Base-by-base conservation (phyloP, 2,113 vertebrate genomes). In the Campylorhamphus procurvoides region DNA sequence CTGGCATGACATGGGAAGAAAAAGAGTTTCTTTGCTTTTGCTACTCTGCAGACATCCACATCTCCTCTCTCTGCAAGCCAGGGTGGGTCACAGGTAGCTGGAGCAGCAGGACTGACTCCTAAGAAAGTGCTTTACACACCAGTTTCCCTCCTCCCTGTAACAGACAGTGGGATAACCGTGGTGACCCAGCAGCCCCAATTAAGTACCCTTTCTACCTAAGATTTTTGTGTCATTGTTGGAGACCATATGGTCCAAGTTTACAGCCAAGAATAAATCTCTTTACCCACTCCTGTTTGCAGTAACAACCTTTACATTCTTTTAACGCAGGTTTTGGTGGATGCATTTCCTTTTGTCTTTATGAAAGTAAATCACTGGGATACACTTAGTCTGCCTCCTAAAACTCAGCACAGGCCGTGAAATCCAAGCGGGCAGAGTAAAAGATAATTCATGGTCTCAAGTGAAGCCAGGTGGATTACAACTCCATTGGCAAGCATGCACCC, bases 401-500 rank as follows among this genome's bases (percentile, higher is more conserved):
- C 71, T 89, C 87, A 89, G 50, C 74, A 63, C 52, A 87, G 68
- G 89, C 87, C 66, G 84, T 82, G 76, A 97, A 96, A 96, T 27
- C 52, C 82, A 94, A 89, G 84, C 53, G 88, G 55, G 62, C 79
- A 71, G 53, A 81, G 25, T 55, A 52, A 88, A 84, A 91, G 84
- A 92, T 67, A 92, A 96, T 81, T 95, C 71, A 72, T 14, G 42
- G 64, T 63, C 83, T 86, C 90, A 59, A 75, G 47, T 22, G 53
- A 88, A 94, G 90, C 86, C 75, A 92, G 79, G 87, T 81, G 86
- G 76, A 94, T 89, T 90, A 91, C 58, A 93, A 11, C 42, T 84
- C 85, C 64, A 40, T 25, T 74, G 71, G 91, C 91, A 94, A 90
- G 81, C 68, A 95, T 1, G 2, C 19, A 83, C 29, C 18, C 73